These are phyloP conservation scores for Cyclophora punctaria DNA, from an alignment of 2,888 invertebrate genomes.

Conservation along the genomic window DNA sequence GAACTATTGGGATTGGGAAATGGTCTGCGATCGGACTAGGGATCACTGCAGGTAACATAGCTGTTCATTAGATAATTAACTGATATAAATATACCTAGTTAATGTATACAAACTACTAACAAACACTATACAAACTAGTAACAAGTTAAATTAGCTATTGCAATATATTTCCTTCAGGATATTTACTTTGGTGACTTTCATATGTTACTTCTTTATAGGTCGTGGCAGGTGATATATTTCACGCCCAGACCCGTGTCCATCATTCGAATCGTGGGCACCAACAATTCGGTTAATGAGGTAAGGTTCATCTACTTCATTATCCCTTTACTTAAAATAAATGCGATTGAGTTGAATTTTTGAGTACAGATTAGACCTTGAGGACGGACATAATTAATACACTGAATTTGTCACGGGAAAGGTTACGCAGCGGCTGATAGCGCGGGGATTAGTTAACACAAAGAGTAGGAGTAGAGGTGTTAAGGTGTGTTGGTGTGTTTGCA, in stretches of 20 bases:
- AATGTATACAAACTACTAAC: too few species aligned
- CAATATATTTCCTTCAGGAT: too few species aligned
- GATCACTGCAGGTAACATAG: constrained; percentile 79
- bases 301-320: not conserved
- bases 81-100: not conserved
- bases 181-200: constrained; percentile 8
- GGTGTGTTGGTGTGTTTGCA: constrained; percentile 38
- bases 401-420: too few species aligned
- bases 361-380: too few species aligned
- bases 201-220: constrained; percentile 56
- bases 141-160: too few species aligned
- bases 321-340: too few species aligned
- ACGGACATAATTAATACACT: too few species aligned
- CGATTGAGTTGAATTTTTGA: too few species aligned
- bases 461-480: too few species aligned
- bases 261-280: constrained; percentile 95
- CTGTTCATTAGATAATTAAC: not conserved
- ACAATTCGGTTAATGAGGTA: constrained; percentile 98
- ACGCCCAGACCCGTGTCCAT: constrained; percentile 90
- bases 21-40: constrained; percentile 89
- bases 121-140: too few species aligned
- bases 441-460: too few species aligned
- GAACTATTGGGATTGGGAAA: constrained; percentile 94
- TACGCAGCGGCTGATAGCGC: too few species aligned
- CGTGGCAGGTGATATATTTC: constrained; percentile 96